Evolutionary conservation across 2,113 vertebrate species (phyloP).

Genomic region (Stercorarius parasiticus): DNA sequence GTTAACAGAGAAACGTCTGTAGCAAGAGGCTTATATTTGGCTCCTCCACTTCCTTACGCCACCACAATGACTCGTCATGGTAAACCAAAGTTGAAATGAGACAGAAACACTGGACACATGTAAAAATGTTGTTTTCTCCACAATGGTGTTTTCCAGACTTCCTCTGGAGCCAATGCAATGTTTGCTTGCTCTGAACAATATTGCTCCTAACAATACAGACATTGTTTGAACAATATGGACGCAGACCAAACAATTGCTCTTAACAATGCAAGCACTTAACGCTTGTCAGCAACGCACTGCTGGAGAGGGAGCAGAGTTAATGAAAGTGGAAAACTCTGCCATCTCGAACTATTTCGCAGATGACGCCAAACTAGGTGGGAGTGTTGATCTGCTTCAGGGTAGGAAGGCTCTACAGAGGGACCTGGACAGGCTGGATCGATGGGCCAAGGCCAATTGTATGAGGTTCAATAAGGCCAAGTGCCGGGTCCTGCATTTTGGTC

Average conservation of each 20-base stretch:
- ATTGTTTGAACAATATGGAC: background rate
- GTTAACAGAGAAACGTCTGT: background rate
- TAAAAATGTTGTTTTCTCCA: background rate
- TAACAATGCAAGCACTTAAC: background rate
- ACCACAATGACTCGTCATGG: background rate
- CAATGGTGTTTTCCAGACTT: slow-evolving; percentile 17
- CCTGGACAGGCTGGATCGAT: no score
- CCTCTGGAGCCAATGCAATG: background rate
- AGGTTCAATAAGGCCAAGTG: no score
- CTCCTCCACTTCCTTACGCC: background rate
- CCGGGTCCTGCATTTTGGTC: no score
- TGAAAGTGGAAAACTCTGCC: background rate
- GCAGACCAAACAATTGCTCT: background rate
- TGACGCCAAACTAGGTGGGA: no score
- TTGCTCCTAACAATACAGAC: background rate
- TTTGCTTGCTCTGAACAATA: background rate
- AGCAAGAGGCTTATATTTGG: background rate
- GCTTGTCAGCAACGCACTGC: background rate
- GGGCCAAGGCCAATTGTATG: no score
- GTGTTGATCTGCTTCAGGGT: no score
- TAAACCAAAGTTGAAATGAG: background rate
- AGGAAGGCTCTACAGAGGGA: no score
- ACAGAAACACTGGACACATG: background rate
- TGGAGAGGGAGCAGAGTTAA: background rate
- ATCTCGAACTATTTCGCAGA: background rate